Percentiles rank a stretch among this genome's conserved stretches.
phyloP scores from a whole-genome alignment of 92 coral and sea anemone genomes.

The Zoanthus sociatus region DNA sequence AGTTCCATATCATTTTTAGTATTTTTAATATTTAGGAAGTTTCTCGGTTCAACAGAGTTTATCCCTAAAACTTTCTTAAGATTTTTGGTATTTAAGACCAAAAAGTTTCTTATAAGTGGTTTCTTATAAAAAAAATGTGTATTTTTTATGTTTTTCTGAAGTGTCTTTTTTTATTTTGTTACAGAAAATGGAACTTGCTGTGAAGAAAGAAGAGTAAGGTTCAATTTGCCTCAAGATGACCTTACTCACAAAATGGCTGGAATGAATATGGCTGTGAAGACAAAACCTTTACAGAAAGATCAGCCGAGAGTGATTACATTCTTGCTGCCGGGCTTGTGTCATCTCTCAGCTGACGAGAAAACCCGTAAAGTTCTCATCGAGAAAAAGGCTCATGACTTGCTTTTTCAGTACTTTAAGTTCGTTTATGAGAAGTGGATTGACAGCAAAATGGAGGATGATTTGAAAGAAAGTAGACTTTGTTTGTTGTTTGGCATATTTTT shows the following conservation, averaged over 20 bases:
- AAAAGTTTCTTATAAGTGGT: too few species aligned
- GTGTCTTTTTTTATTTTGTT: neutral
- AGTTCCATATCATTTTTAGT: too few species aligned
- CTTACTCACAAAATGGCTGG: slow-evolving; percentile 1
- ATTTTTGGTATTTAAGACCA: too few species aligned
- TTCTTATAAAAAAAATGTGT: too few species aligned
- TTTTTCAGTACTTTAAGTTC: slow-evolving; percentile 63
- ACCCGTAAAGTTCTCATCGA: slow-evolving; percentile 76
- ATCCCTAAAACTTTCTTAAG: too few species aligned
- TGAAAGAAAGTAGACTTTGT: slow-evolving; percentile 66
- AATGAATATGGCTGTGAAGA: neutral
- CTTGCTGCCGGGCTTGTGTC: slow-evolving; percentile 91
- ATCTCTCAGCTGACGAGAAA: slow-evolving; percentile 89
- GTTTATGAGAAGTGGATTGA: slow-evolving; percentile 36
- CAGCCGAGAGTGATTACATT: slow-evolving; percentile 63
- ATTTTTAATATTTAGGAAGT: too few species aligned
- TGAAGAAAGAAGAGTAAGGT: slow-evolving; percentile 13
- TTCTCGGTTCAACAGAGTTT: too few species aligned
- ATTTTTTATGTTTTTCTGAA: too few species aligned
- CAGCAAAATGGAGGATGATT: slow-evolving; percentile 9
- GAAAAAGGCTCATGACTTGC: slow-evolving; percentile 55
- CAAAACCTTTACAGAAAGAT: neutral
- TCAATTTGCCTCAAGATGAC: slow-evolving; percentile 18
- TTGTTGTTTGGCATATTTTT: slow-evolving; percentile 81
- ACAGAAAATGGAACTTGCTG: neutral